Evolutionary conservation across 2,888 invertebrate genomes (phyloP), one percentile per base, ranked within the genome.

Genomic region (Ecliptopera silaceata): DNA sequence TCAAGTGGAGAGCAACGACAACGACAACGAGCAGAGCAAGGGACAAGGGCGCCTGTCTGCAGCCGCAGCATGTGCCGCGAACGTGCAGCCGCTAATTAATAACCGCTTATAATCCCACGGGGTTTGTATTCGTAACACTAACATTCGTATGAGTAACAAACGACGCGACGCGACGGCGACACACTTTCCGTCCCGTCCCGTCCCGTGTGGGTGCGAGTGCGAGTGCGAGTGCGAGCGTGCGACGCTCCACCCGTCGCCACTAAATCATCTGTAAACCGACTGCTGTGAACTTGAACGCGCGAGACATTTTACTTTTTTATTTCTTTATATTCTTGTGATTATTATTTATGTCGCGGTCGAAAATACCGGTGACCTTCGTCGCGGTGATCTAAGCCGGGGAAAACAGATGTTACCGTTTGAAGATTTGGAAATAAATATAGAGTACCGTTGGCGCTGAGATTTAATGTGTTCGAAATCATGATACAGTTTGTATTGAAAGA

Each of bases 331-430:
- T 63, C 31, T 32, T 18, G 38, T 44, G 49, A 49, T 45, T 51
- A 62, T 61, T 55, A 63, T 63, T 58, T 54, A 60, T 63, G 61
- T 65, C 52, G 60, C 49, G 20, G 54, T 60, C 44, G 29, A 47
- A 63, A 61, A 65, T 63, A 65, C 44, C 59, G 46, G 39, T 34
- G 65, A 65, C 65, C 65, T 65, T 62, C 61, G 61, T 41, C 51
- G 51, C 55, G 59, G 46, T 29, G 51, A 55, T 55, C 56, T 45
- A 44, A 51, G 57, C 43, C 51, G 53, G 34, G 18, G 43, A 34
- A 50, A 53, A 47, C 52, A 61, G 54, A 59, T 58, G 59, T 45
- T 44, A 32, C 26, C 46, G 49, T 48, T 56, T 46, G 6, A 50
- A 46, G 3, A 50, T 50, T 49, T 34, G n/a, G 17, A 4, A 36